Evolutionary conservation across 2,113 vertebrate genomes (phyloP), one percentile per base, ranked within the genome.

Genomic region (Eolophus roseicapilla): DNA sequence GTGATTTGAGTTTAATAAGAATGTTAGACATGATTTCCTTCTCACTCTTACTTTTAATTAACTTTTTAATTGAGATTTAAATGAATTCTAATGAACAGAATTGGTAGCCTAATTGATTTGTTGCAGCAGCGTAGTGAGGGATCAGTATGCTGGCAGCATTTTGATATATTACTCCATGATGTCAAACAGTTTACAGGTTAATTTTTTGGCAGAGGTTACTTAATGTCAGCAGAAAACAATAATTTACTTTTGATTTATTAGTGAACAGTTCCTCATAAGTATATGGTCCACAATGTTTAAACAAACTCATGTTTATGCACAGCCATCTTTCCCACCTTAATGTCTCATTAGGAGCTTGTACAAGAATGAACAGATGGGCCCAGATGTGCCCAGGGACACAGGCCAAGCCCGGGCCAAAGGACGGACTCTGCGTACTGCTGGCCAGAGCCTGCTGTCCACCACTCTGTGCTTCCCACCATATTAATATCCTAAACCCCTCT

Each of bases 61-160:
- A 98, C 97, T 98, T 98, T 98, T 97, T 98, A 97, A 97, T 98
- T 97, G 97, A 97, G 97, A 97, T 98, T 98, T 97, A 98, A 98
- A 98, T 98, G 97, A 98, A 98, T 98, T 97, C 97, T 98, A 98
- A 98, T 98, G 98, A 98, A 98, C 74, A 97, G 97, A 97, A 98
- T 98, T 98, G 97, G 97, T 96, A 88, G 93, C 82, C 97, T 98
- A 98, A 98, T 98, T 98, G 98, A 98, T 98, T 98, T 98, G 97
- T 98, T 96, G 97, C 97, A 78, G 96, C 96, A 87, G 96, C 94
- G 21, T 57, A 84, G 95, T 53, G 96, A 96, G 88, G 93, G 95
- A 97, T 97, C 93, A 13, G 97, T 20, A 97, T 96, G 93, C 96
- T 70, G 15, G 93, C 91, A 96, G 96, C 96, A 96, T 93, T 96